Evolutionary conservation across 2,797 vertebrate species (phyloP).

Genomic region (Scolopax bukidnonensis): DNA sequence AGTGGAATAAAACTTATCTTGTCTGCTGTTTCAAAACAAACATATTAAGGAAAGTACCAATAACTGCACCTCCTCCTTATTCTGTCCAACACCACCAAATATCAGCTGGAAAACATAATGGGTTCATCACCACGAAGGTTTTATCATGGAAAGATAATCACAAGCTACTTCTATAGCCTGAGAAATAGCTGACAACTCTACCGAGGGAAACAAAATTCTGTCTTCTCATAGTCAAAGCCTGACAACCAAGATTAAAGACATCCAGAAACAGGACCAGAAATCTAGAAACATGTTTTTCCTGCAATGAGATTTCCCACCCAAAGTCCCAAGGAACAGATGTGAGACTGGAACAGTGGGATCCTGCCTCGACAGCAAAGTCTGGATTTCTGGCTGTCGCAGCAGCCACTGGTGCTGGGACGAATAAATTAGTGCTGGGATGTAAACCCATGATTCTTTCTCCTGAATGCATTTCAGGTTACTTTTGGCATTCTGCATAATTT

Average conservation of each 20-base stretch:
- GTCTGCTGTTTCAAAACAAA: not conserved
- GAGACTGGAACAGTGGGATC: not conserved
- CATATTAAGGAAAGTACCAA: not conserved
- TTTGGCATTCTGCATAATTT: not conserved
- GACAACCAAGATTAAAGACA: not conserved
- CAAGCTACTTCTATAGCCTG: not conserved
- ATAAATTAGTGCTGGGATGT: not conserved
- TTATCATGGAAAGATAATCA: not conserved
- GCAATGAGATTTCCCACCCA: not conserved
- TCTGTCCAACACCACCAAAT: not conserved
- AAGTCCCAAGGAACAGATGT: fast-evolving
- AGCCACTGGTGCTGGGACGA: fast-evolving
- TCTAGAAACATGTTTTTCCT: fast-evolving
- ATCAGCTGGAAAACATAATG: not conserved
- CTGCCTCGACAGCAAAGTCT: fast-evolving
- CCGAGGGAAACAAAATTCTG: not conserved
- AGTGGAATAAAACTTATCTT: not conserved
- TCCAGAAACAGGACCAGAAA: not conserved
- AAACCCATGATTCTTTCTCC: not conserved
- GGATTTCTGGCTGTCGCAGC: fast-evolving
- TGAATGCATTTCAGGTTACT: fast-evolving
- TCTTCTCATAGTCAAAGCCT: not conserved
- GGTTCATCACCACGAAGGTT: not conserved
- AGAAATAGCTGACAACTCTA: not conserved
- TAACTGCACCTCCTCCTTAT: not conserved